Percentiles rank a stretch among this genome's conserved stretches.
Conservation (phyloP, 1,140 invertebrate species). For the Drosophila ogumai region DNA sequence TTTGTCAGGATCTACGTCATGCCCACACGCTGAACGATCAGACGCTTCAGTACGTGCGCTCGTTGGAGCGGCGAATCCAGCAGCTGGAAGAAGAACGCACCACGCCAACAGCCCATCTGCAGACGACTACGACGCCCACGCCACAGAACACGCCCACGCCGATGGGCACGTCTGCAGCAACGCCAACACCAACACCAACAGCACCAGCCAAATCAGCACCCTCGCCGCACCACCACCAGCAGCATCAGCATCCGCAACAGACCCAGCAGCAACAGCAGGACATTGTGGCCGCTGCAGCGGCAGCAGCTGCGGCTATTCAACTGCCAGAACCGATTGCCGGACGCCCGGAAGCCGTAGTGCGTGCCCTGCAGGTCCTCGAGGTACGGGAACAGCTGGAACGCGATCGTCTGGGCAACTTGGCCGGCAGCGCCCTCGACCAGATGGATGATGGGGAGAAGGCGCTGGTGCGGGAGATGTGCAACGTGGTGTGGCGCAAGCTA, state of each 20-base stretch:
- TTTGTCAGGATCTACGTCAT: slow-evolving; percentile 78
- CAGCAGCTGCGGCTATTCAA: slow-evolving; percentile 85
- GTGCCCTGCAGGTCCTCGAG: slow-evolving; percentile 95
- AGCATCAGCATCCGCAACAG: slow-evolving; percentile 37
- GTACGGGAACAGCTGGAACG: slow-evolving; percentile 94
- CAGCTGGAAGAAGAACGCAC: slow-evolving; percentile 93
- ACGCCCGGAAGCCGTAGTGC: slow-evolving; percentile 94
- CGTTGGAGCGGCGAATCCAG: slow-evolving; percentile 93
- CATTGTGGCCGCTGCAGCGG: slow-evolving; percentile 64
- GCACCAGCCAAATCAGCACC: slow-evolving; percentile 83
- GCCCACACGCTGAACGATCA: slow-evolving; percentile 87
- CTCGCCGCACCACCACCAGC: slow-evolving; percentile 46
- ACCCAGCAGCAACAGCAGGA: slow-evolving; percentile 53
- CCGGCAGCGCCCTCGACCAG: slow-evolving; percentile 85
- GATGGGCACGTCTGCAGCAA: slow-evolving; percentile 88
- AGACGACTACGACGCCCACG: slow-evolving; percentile 82
- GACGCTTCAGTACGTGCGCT: slow-evolving; percentile 94
- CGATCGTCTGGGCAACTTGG: slow-evolving; percentile 77
- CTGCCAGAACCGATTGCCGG: slow-evolving; percentile 85
- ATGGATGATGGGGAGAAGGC: slow-evolving; percentile 97
- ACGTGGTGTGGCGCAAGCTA: slow-evolving; percentile 90
- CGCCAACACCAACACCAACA: slow-evolving; percentile 64
- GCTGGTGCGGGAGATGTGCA: slow-evolving; percentile 97
- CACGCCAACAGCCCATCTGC: slow-evolving; percentile 85
- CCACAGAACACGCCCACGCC: slow-evolving; percentile 87